Evolutionary conservation across 1,140 invertebrate genomes (phyloP).

Genomic region (Zaprionus taronus): DNA sequence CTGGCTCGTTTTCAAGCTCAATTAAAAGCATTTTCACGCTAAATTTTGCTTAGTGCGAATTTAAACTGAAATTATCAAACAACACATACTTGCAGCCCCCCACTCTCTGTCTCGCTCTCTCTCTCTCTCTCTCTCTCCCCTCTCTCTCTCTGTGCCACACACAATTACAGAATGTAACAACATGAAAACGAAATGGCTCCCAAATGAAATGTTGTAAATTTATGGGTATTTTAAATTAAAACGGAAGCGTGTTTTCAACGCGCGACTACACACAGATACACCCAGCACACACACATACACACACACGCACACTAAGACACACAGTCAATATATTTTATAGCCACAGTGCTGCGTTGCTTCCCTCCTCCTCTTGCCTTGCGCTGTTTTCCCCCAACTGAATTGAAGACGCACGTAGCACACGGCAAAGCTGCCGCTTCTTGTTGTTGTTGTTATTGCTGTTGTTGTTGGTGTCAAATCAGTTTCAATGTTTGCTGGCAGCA

Average conservation of each 20-base stretch:
- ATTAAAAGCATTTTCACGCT: constrained; percentile 78
- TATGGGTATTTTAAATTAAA: constrained; percentile 85
- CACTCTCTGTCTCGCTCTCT: not conserved
- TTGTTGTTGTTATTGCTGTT: constrained; percentile 36
- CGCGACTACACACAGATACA: constrained; percentile 44
- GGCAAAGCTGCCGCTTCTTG: constrained; percentile 41
- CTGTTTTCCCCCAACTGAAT: constrained; percentile 30
- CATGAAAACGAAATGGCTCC: constrained; percentile 83
- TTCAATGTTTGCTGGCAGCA: constrained; percentile 70
- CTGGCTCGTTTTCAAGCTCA: constrained; percentile 73
- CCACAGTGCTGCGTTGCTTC: constrained; percentile 38
- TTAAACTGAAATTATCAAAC: constrained; percentile 49
- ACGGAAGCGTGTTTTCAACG: constrained; percentile 84
- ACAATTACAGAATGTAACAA: constrained; percentile 82
- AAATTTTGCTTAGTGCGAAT: constrained; percentile 73
- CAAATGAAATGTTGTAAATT: constrained; percentile 84
- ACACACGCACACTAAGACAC: constrained; percentile 31
- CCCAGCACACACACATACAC: constrained; percentile 5
- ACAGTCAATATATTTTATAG: constrained; percentile 83
- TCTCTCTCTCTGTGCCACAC: constrained; percentile 33
- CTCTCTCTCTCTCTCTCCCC: not conserved
- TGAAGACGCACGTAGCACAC: constrained; percentile 79
- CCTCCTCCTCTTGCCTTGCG: constrained; percentile 2
- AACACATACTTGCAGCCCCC: constrained; percentile 14
- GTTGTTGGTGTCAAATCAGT: constrained; percentile 75